A percentile compares a stretch with the other conserved stretches of the same genome.
phyloP scores from a whole-genome alignment of 2,888 invertebrate species.

The Parnassius glacialis region DNA sequence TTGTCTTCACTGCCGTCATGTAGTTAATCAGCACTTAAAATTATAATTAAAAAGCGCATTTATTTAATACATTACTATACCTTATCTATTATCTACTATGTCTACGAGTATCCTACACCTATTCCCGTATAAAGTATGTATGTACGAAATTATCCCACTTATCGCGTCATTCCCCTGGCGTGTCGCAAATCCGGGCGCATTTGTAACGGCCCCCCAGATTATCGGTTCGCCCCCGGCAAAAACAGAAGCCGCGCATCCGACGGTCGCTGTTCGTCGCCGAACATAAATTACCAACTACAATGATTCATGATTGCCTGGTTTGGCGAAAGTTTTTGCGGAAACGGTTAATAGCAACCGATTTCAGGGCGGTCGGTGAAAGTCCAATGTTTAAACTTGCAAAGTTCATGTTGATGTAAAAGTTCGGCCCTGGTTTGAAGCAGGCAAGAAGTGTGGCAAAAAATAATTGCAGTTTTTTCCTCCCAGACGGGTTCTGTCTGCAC shows the following conservation, averaged over 20 bases:
- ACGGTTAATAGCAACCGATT: slow-evolving; percentile 57
- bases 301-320: slow-evolving; percentile 70
- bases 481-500: too few species aligned
- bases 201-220: slow-evolving; percentile 61
- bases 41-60: too few species aligned
- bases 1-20: too few species aligned
- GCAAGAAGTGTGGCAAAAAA: too few species aligned
- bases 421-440: background rate
- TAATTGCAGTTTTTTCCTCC: too few species aligned
- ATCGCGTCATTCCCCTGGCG: slow-evolving; percentile 42
- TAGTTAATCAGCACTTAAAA: too few species aligned
- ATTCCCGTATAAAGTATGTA: slow-evolving; percentile 1
- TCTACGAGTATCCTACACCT: background rate
- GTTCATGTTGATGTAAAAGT: background rate
- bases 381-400: slow-evolving; percentile 2
- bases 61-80: too few species aligned
- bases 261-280: slow-evolving; percentile 48
- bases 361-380: slow-evolving; percentile 37
- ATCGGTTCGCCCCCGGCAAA: slow-evolving; percentile 64
- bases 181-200: slow-evolving; percentile 61
- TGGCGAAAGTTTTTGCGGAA: slow-evolving; percentile 65
- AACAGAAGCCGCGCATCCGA: slow-evolving; percentile 50
- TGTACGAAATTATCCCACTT: slow-evolving; percentile 30
- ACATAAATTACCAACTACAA: slow-evolving; percentile 75
- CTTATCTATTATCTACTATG: too few species aligned